Conservation (phyloP, 2,797 vertebrate species). For the Schizopygopsis pylzovi region DNA sequence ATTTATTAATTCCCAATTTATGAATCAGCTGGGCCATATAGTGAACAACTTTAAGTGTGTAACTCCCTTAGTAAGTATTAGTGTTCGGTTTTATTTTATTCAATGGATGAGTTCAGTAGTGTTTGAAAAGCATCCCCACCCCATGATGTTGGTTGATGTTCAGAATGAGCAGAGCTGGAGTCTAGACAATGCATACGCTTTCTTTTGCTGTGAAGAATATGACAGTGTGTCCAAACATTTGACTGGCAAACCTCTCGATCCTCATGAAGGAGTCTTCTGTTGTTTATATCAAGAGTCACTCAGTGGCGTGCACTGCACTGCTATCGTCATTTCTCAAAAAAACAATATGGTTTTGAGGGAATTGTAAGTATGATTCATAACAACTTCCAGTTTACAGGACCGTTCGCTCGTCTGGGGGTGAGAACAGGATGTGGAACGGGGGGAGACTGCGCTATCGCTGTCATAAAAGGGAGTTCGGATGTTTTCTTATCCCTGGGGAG, state of each 20-base stretch:
- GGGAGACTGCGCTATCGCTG: neutral
- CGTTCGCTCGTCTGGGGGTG: neutral
- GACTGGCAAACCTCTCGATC: neutral
- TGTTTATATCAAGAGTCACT: constrained; percentile 10
- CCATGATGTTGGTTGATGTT: neutral
- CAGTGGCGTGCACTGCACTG: neutral
- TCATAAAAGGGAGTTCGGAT: neutral
- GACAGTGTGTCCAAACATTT: neutral
- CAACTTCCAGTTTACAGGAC: neutral
- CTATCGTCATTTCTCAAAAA: neutral
- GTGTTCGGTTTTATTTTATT: neutral
- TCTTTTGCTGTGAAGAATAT: neutral
- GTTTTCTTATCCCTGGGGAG: constrained; percentile 13
- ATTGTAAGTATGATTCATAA: neutral
- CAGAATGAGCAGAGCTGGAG: neutral
- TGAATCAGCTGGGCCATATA: too few relatives aligned
- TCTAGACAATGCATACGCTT: neutral
- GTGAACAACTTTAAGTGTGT: neutral
- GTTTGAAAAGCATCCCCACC: neutral
- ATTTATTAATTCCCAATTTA: too few relatives aligned
- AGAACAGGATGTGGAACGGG: constrained; percentile 25
- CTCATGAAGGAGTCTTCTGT: constrained; percentile 4
- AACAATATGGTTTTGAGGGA: neutral
- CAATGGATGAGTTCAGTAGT: neutral
- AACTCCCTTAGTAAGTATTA: neutral